A percentile compares a stretch with the other conserved stretches of the same genome.
These are phyloP conservation scores for Sternotherus odoratus DNA, from an alignment of 2,797 vertebrate genomes.

Conservation along the genomic window DNA sequence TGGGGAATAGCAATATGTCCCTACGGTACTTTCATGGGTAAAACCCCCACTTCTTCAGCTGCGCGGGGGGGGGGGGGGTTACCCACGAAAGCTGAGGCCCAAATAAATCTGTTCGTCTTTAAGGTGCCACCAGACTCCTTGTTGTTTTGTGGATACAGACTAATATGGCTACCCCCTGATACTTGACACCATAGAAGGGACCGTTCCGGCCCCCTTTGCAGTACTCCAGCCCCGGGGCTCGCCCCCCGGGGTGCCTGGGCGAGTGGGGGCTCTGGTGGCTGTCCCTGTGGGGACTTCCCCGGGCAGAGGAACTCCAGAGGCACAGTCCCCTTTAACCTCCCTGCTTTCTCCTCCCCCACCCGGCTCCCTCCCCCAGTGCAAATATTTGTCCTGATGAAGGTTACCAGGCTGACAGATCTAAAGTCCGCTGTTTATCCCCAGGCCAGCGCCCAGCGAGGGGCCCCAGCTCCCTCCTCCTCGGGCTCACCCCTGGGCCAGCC, in stretches of 20 bases:
- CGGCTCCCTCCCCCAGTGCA: background rate
- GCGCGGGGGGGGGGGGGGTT: too few relatives aligned
- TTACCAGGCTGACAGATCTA: background rate
- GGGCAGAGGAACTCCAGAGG: background rate
- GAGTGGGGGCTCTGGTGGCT: too few relatives aligned
- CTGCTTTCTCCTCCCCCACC: fast-evolving
- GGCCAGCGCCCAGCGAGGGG: background rate
- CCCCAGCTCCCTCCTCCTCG: background rate
- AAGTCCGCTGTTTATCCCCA: background rate
- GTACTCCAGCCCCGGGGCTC: background rate
- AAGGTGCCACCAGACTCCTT: too few relatives aligned
- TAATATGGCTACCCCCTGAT: too few relatives aligned
- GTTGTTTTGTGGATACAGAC: too few relatives aligned
- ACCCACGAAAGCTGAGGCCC: too few relatives aligned
- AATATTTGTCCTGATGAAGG: background rate
- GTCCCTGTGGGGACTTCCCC: background rate
- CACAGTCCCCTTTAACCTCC: background rate
- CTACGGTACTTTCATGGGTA: too few relatives aligned
- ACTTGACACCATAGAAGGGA: too few relatives aligned
- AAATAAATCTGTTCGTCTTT: too few relatives aligned
- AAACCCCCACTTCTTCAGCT: too few relatives aligned
- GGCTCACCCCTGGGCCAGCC: background rate
- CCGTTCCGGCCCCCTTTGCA: too few relatives aligned
- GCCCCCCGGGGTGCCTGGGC: background rate
- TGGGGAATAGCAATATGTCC: too few relatives aligned